A percentile compares a stretch with the other conserved stretches of the same genome.
Conservation (phyloP, 2,113 vertebrate species). For the Cryptotis parvus region DNA sequence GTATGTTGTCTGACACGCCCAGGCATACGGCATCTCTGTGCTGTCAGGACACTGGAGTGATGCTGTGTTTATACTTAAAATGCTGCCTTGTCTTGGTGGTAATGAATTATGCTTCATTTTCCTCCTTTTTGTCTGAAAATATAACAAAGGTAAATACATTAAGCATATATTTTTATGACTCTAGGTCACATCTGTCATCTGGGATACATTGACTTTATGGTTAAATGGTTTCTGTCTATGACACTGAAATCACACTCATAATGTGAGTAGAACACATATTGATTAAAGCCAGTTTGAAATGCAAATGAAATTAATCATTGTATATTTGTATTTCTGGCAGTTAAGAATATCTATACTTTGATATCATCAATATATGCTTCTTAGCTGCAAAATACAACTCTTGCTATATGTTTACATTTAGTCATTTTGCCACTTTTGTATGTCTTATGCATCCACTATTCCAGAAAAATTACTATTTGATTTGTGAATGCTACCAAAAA, state of each 20-base stretch:
- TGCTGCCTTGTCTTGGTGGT: not conserved
- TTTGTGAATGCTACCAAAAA: not conserved
- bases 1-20: not conserved
- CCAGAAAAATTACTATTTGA: not conserved
- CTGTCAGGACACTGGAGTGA: not conserved
- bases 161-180: not conserved
- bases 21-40: too few relatives aligned
- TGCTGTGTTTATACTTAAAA: not conserved
- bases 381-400: not conserved
- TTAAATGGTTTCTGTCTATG: not conserved
- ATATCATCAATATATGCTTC: not conserved
- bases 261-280: not conserved
- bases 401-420: not conserved
- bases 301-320: constrained; percentile 38
- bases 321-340: not conserved
- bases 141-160: not conserved
- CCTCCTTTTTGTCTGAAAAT: constrained; percentile 46
- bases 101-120: not conserved
- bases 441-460: not conserved
- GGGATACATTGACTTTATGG: not conserved
- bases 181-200: not conserved
- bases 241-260: not conserved
- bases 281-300: not conserved
- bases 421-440: not conserved
- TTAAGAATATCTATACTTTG: constrained; percentile 20